Evolutionary conservation across 2,888 invertebrate genomes (phyloP).

Genomic region (Melanophora roralis): DNA sequence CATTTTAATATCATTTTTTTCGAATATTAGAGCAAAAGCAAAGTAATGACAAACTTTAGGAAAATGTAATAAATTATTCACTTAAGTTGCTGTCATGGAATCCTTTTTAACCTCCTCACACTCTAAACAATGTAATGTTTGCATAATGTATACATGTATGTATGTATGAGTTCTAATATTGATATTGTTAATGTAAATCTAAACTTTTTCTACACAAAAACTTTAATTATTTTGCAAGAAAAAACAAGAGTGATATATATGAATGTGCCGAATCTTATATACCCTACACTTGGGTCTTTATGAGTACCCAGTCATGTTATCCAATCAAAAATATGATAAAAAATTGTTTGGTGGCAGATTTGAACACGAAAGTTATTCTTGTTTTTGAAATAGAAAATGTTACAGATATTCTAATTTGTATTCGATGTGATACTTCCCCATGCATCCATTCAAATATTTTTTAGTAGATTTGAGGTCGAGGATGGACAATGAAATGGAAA

Average conservation of each 20-base stretch:
- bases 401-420: too few relatives aligned
- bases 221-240: constrained; percentile 16
- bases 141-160: neutral
- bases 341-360: too few relatives aligned
- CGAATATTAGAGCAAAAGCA: neutral
- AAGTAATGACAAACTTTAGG: constrained; percentile 19
- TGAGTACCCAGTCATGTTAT: too few relatives aligned
- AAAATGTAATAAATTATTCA: constrained; percentile 44
- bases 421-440: too few relatives aligned
- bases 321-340: too few relatives aligned
- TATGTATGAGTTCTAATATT: neutral
- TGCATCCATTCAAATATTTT: too few relatives aligned
- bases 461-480: too few relatives aligned
- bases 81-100: constrained; percentile 23
- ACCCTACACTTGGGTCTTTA: too few relatives aligned
- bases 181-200: neutral
- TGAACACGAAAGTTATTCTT: too few relatives aligned
- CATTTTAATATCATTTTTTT: constrained; percentile 16
- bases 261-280: neutral
- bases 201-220: neutral
- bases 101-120: neutral
- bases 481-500: too few relatives aligned
- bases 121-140: neutral
- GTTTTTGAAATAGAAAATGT: too few relatives aligned
- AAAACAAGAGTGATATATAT: neutral